Conservation (phyloP, 2,797 vertebrate genomes). For the Brachyalestes nurse region DNA sequence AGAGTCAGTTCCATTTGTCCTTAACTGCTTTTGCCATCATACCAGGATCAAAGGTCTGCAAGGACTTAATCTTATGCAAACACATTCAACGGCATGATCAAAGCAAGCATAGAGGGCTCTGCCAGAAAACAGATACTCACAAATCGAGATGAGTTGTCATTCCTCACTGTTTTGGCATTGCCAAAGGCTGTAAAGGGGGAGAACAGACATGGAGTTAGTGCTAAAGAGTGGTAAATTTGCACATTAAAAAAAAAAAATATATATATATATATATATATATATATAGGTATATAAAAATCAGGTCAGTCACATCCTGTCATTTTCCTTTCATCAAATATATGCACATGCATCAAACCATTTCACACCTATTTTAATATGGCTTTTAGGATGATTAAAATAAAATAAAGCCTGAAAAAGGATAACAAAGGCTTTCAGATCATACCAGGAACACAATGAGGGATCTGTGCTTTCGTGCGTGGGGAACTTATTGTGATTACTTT, state of each 20-base stretch:
- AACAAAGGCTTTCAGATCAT: neutral
- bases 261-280: no score
- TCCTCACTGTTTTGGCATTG: slow-evolving; percentile 97
- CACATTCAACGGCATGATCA: slow-evolving; percentile 26
- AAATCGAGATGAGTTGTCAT: slow-evolving; percentile 99
- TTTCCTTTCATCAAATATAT: slow-evolving; percentile 2
- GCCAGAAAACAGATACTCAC: slow-evolving; percentile 82
- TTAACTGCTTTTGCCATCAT: slow-evolving; percentile 25
- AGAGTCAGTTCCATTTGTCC: neutral
- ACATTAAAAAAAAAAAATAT: slow-evolving; percentile 17
- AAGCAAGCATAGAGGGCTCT: slow-evolving; percentile 13
- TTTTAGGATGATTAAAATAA: slow-evolving; percentile 66
- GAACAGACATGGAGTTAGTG: slow-evolving; percentile 54
- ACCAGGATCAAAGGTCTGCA: slow-evolving; percentile 51
- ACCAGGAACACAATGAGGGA: neutral
- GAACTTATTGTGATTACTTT: neutral
- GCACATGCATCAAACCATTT: slow-evolving; percentile 52
- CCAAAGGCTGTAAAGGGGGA: slow-evolving; percentile 87
- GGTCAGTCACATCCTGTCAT: neutral
- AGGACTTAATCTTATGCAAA: slow-evolving; percentile 54
- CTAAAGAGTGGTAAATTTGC: neutral
- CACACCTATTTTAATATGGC: slow-evolving; percentile 46
- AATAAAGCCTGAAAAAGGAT: slow-evolving; percentile 13
- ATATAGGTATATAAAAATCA: no score
- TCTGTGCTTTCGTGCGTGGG: neutral